A percentile compares a stretch with the other conserved stretches of the same genome.
Conservation (phyloP, 2,113 vertebrate genomes). For the Serilophus lunatus region DNA sequence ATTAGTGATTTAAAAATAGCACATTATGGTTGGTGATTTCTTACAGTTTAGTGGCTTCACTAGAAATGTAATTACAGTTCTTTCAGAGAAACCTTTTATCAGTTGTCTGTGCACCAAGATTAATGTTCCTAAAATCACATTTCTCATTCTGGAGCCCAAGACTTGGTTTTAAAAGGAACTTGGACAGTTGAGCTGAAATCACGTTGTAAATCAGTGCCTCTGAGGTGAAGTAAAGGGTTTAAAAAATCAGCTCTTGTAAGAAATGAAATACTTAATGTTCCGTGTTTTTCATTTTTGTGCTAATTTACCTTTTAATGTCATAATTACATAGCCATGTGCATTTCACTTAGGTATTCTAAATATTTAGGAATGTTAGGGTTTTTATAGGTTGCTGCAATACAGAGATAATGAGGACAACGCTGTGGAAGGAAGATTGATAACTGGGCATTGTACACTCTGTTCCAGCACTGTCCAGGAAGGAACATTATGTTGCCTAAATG, state of each 20-base stretch:
- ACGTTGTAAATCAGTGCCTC: neutral
- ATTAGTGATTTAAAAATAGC: neutral
- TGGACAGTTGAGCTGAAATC: neutral
- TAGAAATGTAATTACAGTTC: neutral
- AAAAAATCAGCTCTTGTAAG: neutral
- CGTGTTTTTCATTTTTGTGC: neutral
- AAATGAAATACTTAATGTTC: neutral
- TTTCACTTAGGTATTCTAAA: neutral
- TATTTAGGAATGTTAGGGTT: neutral
- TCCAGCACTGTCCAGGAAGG: neutral
- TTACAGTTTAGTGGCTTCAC: neutral
- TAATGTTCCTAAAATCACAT: neutral
- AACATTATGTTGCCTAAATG: neutral
- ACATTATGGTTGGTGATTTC: neutral
- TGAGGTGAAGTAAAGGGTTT: neutral
- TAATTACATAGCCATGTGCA: neutral
- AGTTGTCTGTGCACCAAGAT: neutral
- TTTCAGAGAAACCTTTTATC: neutral
- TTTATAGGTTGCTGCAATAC: conserved; percentile 55
- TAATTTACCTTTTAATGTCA: neutral
- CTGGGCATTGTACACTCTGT: neutral
- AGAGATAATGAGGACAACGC: conserved; percentile 72
- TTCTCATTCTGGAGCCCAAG: neutral
- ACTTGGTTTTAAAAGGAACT: neutral
- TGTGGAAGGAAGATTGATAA: conserved; percentile 13